Evolutionary conservation across 2,797 vertebrate genomes (phyloP).

Genomic region (Mus minutoides): DNA sequence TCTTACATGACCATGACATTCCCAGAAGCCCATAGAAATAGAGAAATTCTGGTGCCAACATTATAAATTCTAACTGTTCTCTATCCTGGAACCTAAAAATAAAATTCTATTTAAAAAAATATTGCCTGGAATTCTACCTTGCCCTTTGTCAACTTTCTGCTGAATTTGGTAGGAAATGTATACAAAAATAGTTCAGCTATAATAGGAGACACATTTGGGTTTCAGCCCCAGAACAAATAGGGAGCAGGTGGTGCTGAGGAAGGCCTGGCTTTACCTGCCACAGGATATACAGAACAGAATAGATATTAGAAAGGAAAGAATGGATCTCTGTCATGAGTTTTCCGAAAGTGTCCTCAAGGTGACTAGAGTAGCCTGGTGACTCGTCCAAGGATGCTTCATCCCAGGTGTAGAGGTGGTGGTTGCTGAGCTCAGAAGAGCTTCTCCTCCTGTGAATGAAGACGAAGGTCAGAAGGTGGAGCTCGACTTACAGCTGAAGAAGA

Average conservation of each 20-base stretch:
- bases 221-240: not conserved
- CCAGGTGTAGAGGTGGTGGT: not conserved
- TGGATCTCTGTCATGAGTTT: not conserved
- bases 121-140: conserved; percentile 31
- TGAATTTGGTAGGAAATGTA: conserved; percentile 58
- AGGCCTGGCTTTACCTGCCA: not conserved
- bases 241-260: not conserved
- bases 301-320: not conserved
- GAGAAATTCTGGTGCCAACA: conserved; percentile 23
- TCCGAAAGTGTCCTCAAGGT: not conserved
- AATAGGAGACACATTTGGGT: conserved; percentile 37
- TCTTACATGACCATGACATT: not conserved
- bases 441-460: conserved; percentile 35
- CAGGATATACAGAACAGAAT: not conserved
- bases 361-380: not conserved
- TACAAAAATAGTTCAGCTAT: conserved; percentile 48
- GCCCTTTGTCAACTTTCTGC: conserved; percentile 30
- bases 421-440: not conserved
- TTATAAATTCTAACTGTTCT: conserved; percentile 45
- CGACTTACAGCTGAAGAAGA: conserved; percentile 21
- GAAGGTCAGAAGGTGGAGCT: conserved; percentile 17
- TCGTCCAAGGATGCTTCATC: not conserved
- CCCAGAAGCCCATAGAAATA: not conserved
- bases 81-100: conserved; percentile 29
- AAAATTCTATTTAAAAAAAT: conserved; percentile 65